Percentiles rank a stretch among this genome's conserved stretches.
Evolutionary conservation across 2,888 invertebrate species (phyloP).

Genomic region (Microplitis deprimator): DNA sequence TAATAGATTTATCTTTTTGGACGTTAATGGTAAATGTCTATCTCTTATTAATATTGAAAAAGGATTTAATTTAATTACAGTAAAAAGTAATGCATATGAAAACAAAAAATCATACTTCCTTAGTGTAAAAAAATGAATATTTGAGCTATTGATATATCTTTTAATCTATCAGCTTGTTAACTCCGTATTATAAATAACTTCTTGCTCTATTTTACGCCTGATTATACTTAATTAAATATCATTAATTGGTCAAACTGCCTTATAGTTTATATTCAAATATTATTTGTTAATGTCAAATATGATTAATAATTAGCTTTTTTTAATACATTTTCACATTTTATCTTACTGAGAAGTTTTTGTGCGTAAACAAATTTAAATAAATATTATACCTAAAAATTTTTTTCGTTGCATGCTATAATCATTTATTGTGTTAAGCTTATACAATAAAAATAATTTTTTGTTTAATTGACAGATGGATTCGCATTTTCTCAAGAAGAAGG

Average conservation of each 20-base stretch:
- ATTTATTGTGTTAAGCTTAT: not conserved
- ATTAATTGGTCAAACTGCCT: not conserved
- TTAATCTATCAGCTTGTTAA: too few species aligned
- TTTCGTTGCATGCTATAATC: conserved; percentile 3
- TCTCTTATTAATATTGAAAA: too few species aligned
- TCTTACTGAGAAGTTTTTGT: not conserved
- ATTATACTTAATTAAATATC: not conserved
- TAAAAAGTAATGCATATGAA: too few species aligned
- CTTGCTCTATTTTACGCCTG: too few species aligned
- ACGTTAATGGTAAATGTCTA: too few species aligned
- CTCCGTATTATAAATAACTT: too few species aligned
- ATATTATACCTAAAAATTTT: not conserved
- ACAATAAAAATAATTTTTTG: conserved; percentile 27
- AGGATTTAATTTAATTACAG: not conserved
- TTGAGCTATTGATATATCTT: too few species aligned
- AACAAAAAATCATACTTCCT: too few species aligned
- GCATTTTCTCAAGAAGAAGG: conserved; percentile 99
- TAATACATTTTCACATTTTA: not conserved
- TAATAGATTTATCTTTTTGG: too few species aligned
- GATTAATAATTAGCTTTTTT: not conserved
- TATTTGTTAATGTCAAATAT: not conserved
- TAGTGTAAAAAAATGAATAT: too few species aligned
- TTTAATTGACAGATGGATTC: conserved; percentile 84
- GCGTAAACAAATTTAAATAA: not conserved
- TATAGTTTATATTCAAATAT: not conserved